phyloP scores from a whole-genome alignment of 2,113 vertebrate genomes.

The Chloropsis hardwickii region DNA sequence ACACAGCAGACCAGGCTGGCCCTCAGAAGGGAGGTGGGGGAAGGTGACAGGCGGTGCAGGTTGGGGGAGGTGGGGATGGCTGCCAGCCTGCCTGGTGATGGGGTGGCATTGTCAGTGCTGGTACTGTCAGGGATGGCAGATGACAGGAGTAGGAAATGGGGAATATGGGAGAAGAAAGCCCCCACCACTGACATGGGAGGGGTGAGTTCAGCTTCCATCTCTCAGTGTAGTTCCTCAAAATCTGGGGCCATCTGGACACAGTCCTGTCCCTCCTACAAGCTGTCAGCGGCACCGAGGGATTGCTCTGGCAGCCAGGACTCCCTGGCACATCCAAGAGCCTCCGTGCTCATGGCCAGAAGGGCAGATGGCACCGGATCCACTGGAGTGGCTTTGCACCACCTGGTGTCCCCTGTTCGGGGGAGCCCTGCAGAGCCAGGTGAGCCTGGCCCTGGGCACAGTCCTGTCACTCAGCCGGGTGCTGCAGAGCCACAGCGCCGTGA shows the following conservation, averaged over 20 bases:
- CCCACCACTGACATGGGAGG: neutral
- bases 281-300: conserved; percentile 9
- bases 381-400: conserved; percentile 30
- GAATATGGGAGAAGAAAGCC: neutral
- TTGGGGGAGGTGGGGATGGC: neutral
- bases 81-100: neutral
- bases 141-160: neutral
- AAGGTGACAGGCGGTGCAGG: conserved; percentile 6
- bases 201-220: conserved; percentile 1
- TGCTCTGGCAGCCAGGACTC: conserved; percentile 47
- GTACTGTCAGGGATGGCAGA: neutral
- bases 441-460: neutral
- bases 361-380: conserved; percentile 55
- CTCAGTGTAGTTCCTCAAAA: conserved; percentile 33
- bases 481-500: fast-evolving
- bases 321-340: conserved; percentile 8
- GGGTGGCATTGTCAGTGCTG: neutral
- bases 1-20: neutral
- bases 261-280: conserved; percentile 51
- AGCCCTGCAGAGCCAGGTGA: conserved; percentile 35
- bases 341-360: conserved; percentile 17
- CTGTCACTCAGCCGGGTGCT: neutral
- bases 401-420: neutral
- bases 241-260: conserved; percentile 58
- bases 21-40: neutral